Evolutionary conservation across 2,113 vertebrate species (phyloP).

Genomic region (Pantherophis guttatus): DNA sequence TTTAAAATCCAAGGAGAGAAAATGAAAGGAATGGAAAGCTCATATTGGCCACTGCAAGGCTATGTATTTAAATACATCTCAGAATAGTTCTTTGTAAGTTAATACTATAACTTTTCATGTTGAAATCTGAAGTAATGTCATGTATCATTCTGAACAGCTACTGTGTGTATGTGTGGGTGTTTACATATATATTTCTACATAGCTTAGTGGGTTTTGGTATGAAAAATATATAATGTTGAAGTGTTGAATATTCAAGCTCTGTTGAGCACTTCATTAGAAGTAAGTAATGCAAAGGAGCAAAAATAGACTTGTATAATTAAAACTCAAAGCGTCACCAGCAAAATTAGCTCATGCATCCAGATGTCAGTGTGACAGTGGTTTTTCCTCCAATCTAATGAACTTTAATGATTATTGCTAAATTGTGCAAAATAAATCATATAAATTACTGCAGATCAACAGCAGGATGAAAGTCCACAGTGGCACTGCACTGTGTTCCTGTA

Average conservation of each 20-base stretch:
- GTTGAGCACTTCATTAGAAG: background rate
- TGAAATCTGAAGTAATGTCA: background rate
- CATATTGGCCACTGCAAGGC: background rate
- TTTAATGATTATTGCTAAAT: constrained; percentile 33
- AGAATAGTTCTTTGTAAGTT: background rate
- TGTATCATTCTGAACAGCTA: background rate
- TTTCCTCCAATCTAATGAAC: constrained; percentile 26
- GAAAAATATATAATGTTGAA: background rate
- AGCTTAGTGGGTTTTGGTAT: background rate
- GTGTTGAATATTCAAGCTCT: background rate
- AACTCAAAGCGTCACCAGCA: background rate
- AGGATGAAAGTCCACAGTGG: constrained; percentile 6
- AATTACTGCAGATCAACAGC: constrained; percentile 11
- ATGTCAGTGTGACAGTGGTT: constrained; percentile 26
- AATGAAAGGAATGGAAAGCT: background rate
- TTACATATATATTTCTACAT: background rate
- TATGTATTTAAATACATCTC: background rate
- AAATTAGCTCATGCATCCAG: constrained; percentile 26
- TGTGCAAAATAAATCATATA: constrained; percentile 32
- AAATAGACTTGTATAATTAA: constrained; percentile 6
- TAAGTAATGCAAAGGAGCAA: background rate
- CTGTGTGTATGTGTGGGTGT: background rate
- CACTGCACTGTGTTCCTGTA: background rate
- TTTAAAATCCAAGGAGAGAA: background rate
- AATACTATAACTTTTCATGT: background rate